Evolutionary conservation across 1,140 invertebrate species (phyloP).

Genomic region (Dryas iulia): DNA sequence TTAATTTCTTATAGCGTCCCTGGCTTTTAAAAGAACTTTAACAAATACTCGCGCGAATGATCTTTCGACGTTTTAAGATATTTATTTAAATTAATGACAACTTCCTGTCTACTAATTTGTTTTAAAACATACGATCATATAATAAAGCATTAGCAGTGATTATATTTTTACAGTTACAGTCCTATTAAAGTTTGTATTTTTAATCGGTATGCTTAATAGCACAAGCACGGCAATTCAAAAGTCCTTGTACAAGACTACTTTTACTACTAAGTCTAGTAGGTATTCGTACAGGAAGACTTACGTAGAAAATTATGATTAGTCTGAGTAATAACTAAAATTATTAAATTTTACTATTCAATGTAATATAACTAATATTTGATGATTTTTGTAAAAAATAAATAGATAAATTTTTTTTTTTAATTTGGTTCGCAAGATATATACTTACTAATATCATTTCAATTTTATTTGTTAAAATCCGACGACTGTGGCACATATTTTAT

Average conservation of each 20-base stretch:
- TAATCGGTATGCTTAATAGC: neutral
- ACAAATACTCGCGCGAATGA: neutral
- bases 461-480: no score
- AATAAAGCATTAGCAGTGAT: neutral
- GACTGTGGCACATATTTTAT: no score
- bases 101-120: neutral
- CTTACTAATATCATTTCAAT: no score
- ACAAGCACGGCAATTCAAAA: neutral
- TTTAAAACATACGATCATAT: neutral
- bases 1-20: conserved; percentile 48
- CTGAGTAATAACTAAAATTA: neutral
- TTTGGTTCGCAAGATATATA: no score
- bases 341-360: no score
- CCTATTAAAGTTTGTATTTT: neutral
- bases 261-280: no score
- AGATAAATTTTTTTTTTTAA: no score
- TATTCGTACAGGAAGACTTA: no score
- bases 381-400: no score
- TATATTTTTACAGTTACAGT: neutral
- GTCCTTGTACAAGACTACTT: neutral
- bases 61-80: neutral
- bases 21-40: conserved; percentile 39
- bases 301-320: neutral
- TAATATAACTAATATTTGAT: no score
- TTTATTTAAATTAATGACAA: neutral